Percentiles rank a stretch among this genome's conserved stretches.
These are phyloP conservation scores for Empidonax traillii DNA, from an alignment of 2,113 vertebrate species.

Conservation along the genomic window DNA sequence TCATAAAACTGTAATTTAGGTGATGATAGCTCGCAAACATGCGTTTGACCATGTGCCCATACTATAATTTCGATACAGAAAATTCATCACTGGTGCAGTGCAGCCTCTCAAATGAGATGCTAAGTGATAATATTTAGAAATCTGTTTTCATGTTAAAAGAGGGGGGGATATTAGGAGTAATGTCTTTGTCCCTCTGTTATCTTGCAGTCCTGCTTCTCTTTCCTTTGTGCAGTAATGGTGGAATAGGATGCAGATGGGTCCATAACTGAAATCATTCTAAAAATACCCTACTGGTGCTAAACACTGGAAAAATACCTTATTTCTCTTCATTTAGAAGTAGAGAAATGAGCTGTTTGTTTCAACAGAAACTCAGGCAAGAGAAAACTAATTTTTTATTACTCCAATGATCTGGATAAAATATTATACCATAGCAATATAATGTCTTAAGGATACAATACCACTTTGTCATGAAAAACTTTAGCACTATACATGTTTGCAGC, in stretches of 20 bases:
- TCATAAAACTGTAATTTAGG: conserved; percentile 17
- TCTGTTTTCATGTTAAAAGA: not conserved
- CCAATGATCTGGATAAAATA: not conserved
- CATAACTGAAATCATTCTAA: not conserved
- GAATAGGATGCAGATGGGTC: not conserved
- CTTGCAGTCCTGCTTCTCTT: not conserved
- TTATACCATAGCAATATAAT: not conserved
- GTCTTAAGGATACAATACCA: not conserved
- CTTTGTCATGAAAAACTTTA: not conserved
- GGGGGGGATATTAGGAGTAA: not conserved
- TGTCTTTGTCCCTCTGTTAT: not conserved
- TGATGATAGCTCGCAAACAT: not conserved
- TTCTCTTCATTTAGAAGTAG: not conserved
- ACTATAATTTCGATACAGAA: not conserved
- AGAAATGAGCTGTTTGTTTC: not conserved
- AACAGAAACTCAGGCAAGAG: not conserved
- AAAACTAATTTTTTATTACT: not conserved
- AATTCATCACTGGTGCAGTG: not conserved
- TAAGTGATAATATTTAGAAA: conserved; percentile 3
- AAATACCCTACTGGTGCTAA: not conserved
- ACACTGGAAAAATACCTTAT: not conserved
- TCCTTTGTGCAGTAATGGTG: not conserved
- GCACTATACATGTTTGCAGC: not conserved
- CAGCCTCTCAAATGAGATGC: not conserved
- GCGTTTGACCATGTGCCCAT: not conserved